phyloP scores from a whole-genome alignment of 2,113 vertebrate species.

The Spheniscus mendiculus region DNA sequence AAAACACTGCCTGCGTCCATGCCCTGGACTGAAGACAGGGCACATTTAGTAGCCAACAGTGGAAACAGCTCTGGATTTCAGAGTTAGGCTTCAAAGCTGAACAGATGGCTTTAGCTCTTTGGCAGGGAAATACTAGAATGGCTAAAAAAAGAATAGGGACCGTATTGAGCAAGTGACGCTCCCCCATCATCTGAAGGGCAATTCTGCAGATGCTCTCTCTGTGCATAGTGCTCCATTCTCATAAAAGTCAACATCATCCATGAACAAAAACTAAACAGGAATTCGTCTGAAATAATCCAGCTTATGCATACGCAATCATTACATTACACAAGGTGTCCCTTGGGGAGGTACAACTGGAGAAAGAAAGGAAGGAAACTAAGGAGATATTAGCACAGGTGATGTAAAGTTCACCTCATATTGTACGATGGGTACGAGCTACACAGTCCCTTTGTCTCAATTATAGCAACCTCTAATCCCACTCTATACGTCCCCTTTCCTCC shows the following conservation, averaged over 20 bases:
- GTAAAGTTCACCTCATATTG: too few relatives aligned
- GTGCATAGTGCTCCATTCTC: background rate
- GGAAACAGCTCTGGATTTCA: background rate
- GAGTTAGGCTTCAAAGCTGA: background rate
- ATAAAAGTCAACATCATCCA: background rate
- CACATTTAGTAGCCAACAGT: background rate
- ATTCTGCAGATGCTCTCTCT: background rate
- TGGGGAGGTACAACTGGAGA: background rate
- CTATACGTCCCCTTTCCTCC: background rate
- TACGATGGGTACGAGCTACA: background rate
- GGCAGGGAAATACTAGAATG: background rate
- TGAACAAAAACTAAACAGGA: background rate
- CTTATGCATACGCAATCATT: background rate
- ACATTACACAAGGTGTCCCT: background rate
- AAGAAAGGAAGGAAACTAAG: background rate
- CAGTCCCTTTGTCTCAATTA: background rate
- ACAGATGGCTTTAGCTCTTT: background rate
- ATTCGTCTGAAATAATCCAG: background rate
- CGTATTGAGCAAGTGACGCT: accelerated
- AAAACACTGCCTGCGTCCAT: background rate
- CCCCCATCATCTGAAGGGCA: background rate
- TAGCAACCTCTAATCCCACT: background rate
- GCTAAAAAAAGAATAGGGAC: background rate
- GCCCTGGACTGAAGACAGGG: background rate
- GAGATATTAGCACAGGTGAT: background rate